These are phyloP conservation scores for Apantesis nais DNA, from an alignment of 2,888 invertebrate genomes.

Conservation along the genomic window DNA sequence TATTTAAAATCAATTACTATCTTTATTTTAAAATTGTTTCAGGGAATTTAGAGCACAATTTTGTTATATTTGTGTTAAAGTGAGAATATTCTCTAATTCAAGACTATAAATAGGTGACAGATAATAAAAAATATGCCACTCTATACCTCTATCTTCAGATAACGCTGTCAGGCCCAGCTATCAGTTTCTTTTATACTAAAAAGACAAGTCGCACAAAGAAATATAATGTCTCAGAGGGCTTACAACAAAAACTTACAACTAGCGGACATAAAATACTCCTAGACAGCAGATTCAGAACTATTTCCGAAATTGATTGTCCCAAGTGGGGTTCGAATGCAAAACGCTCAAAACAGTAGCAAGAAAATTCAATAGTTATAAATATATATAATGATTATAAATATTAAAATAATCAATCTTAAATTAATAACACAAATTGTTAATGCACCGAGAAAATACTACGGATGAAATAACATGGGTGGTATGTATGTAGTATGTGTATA, in stretches of 20 bases:
- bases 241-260: neutral
- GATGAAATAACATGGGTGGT: too few species aligned
- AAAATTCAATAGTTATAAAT: neutral
- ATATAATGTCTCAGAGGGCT: neutral
- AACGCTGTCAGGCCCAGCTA: neutral
- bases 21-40: neutral
- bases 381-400: too few species aligned
- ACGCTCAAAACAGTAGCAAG: neutral
- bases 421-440: neutral
- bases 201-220: neutral
- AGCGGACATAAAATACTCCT: neutral
- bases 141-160: neutral
- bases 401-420: neutral
- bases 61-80: neutral
- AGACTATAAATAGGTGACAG: neutral
- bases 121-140: neutral
- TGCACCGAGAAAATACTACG: too few species aligned
- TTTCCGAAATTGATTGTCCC: neutral
- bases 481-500: too few species aligned
- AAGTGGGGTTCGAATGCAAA: neutral
- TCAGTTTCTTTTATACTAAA: neutral
- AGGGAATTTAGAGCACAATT: neutral
- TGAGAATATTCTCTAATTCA: neutral
- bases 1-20: neutral
- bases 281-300: neutral